These are phyloP conservation scores for Panagrolaimus sp. DNA, from an alignment of 1,140 invertebrate genomes.

Conservation along the genomic window DNA sequence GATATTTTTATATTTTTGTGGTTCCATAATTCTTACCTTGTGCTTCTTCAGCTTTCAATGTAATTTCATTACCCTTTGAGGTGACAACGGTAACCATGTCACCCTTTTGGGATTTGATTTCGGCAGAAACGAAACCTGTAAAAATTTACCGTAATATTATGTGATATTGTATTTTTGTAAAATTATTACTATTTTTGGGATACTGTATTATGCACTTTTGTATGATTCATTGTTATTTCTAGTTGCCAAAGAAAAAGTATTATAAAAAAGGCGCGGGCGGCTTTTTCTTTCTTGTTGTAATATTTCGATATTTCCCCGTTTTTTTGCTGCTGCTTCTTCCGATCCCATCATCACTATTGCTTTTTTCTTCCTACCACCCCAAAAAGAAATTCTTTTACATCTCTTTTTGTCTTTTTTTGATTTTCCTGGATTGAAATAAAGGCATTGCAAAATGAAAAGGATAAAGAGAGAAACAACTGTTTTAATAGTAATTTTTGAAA, in stretches of 20 bases:
- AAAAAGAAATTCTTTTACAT: too few species aligned
- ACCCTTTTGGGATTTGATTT: conserved; percentile 95
- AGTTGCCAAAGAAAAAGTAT: background rate
- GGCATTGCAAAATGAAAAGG: too few species aligned
- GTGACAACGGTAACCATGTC: conserved; percentile 83
- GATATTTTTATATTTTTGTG: conserved; percentile 91
- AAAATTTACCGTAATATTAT: background rate
- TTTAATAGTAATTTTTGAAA: too few species aligned
- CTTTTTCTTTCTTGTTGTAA: background rate
- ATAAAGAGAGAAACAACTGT: too few species aligned
- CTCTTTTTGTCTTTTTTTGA: too few species aligned
- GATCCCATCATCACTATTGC: background rate
- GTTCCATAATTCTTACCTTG: conserved; percentile 65
- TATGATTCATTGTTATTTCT: background rate
- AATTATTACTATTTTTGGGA: too few species aligned
- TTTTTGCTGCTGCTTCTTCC: background rate
- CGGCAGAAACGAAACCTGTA: conserved; percentile 80
- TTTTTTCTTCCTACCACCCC: background rate
- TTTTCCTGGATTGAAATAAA: too few species aligned
- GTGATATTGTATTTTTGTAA: background rate
- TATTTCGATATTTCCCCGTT: background rate
- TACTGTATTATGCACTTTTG: background rate
- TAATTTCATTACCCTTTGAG: conserved; percentile 72
- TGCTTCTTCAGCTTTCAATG: conserved; percentile 40
- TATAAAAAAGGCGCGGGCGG: too few species aligned